Conservation (phyloP, 2,113 vertebrate species). For the Cheilinus undulatus region DNA sequence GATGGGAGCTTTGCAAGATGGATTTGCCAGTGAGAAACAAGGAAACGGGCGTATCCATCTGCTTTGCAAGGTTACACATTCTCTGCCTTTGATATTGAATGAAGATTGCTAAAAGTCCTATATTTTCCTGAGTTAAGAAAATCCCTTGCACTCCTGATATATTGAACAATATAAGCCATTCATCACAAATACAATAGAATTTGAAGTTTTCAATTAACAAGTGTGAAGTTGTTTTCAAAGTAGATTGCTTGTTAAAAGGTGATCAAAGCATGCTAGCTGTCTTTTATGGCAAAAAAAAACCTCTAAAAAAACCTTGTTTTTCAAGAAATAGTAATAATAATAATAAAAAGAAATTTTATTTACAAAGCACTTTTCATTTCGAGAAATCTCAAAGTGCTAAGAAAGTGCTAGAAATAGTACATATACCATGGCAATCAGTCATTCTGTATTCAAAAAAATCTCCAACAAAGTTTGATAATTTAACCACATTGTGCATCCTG, state of each 20-base stretch:
- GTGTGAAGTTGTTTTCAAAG: conserved; percentile 12
- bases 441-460: conserved; percentile 15
- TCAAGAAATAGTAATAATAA: conserved; percentile 9
- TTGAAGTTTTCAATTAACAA: conserved; percentile 4
- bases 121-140: background rate
- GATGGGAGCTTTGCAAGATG: too few relatives aligned
- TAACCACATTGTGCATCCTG: conserved; percentile 9
- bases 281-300: conserved; percentile 65
- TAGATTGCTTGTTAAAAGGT: conserved; percentile 15
- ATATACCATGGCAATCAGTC: conserved; percentile 49
- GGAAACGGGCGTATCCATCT: too few relatives aligned
- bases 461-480: conserved; percentile 22
- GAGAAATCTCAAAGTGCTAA: too few relatives aligned
- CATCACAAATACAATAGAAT: conserved; percentile 3
- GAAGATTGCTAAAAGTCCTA: background rate
- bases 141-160: conserved; percentile 1
- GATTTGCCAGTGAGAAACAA: too few relatives aligned
- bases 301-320: conserved; percentile 41
- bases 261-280: conserved; percentile 19
- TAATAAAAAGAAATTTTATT: too few relatives aligned
- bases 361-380: too few relatives aligned
- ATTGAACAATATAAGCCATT: background rate
- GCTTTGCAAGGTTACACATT: too few relatives aligned
- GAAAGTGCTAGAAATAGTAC: too few relatives aligned
- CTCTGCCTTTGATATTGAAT: conserved; percentile 20